These are phyloP conservation scores for Chelon labrosus DNA, from an alignment of 2,797 vertebrate species.

Conservation along the genomic window DNA sequence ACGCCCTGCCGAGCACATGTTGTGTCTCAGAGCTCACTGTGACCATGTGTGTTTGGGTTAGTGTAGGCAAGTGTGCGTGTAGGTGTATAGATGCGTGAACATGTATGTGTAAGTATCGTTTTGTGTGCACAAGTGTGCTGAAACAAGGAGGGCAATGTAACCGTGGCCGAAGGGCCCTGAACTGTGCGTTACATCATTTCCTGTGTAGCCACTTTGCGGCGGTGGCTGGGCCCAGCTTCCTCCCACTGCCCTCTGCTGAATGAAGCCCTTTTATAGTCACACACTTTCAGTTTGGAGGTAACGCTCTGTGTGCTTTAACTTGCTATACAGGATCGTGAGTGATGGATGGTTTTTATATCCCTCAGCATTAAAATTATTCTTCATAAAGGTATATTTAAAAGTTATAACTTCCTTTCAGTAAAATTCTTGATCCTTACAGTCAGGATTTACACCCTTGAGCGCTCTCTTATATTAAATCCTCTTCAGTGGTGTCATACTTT, in stretches of 20 bases:
- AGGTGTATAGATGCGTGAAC: conserved; percentile 46
- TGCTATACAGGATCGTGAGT: conserved; percentile 2
- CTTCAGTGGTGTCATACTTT: conserved; percentile 43
- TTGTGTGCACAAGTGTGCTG: conserved; percentile 39
- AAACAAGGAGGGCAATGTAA: conserved; percentile 85
- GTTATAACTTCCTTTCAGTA: conserved; percentile 16
- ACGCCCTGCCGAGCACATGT: conserved; percentile 73
- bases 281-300: conserved; percentile 36
- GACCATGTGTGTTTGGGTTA: conserved; percentile 78
- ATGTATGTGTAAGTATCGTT: conserved; percentile 51
- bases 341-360: conserved; percentile 23
- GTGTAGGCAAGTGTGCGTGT: conserved; percentile 51
- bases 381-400: neutral
- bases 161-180: conserved; percentile 72
- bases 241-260: conserved; percentile 81
- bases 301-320: conserved; percentile 32
- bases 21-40: conserved; percentile 77
- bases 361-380: neutral
- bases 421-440: conserved; percentile 18
- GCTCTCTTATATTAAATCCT: conserved; percentile 47
- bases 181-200: conserved; percentile 84
- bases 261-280: conserved; percentile 81
- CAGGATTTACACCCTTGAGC: conserved; percentile 19
- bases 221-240: conserved; percentile 78
- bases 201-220: conserved; percentile 82